Percentiles rank a stretch among this genome's conserved stretches.
phyloP scores from a whole-genome alignment of 2,797 vertebrate species.

The Enteromius trimaculatus region DNA sequence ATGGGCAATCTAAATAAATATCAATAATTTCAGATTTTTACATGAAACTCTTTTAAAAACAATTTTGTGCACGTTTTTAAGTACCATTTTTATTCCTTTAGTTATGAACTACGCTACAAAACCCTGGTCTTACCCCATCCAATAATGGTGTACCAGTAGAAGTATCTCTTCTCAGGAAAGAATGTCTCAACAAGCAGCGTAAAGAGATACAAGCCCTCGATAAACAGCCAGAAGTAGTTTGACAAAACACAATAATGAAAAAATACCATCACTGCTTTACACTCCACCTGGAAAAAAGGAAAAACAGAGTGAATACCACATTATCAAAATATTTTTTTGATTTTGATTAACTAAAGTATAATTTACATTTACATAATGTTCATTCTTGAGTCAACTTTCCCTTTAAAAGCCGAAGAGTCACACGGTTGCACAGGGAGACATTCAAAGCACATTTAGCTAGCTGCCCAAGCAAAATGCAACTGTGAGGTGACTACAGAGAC shows the following conservation, averaged over 20 bases:
- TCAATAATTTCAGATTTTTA: background rate
- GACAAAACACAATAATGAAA: slow-evolving; percentile 99
- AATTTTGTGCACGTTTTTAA: background rate
- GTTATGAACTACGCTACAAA: background rate
- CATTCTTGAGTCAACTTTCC: background rate
- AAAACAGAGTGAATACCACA: background rate
- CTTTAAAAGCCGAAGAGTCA: background rate
- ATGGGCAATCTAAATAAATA: background rate
- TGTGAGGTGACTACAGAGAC: slow-evolving; percentile 34
- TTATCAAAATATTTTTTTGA: background rate
- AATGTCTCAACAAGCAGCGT: slow-evolving; percentile 97
- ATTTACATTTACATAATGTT: background rate
- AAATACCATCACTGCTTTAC: slow-evolving; percentile 96
- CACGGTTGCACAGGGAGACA: background rate
- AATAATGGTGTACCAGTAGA: slow-evolving; percentile 98
- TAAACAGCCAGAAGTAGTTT: slow-evolving; percentile 99
- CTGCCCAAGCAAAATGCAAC: slow-evolving; percentile 20
- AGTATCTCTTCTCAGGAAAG: slow-evolving; percentile 95
- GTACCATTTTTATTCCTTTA: background rate
- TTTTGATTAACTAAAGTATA: background rate
- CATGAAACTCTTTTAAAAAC: background rate
- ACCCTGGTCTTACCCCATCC: slow-evolving; percentile 88
- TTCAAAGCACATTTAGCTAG: slow-evolving; percentile 27
- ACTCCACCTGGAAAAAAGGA: slow-evolving; percentile 83
- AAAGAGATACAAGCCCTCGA: slow-evolving; percentile 97